Evolutionary conservation across 1,140 invertebrate genomes (phyloP).

Genomic region (Meloidogyne floridensis): DNA sequence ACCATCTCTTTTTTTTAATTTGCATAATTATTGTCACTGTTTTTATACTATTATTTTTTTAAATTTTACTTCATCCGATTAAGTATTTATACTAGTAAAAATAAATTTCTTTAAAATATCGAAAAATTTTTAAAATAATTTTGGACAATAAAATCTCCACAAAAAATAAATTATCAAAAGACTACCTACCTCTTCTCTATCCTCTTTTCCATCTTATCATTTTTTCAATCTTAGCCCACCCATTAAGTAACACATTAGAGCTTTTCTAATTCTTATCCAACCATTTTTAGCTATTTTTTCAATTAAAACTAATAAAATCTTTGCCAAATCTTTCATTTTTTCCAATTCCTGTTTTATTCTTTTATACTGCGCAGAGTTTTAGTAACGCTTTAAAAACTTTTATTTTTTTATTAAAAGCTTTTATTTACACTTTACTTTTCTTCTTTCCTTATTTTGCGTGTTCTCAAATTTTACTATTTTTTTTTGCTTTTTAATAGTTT

Average conservation of each 20-base stretch:
- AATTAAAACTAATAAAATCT: background rate
- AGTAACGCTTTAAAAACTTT: background rate
- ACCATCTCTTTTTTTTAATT: background rate
- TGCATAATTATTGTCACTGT: background rate
- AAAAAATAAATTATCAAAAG: background rate
- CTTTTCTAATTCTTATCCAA: background rate
- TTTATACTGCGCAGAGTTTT: background rate
- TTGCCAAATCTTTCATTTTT: slow-evolving; percentile 5
- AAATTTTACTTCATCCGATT: background rate
- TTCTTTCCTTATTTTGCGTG: background rate
- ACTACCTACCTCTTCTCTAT: no score
- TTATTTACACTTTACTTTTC: background rate
- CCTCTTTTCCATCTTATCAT: no score
- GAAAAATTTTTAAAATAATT: background rate
- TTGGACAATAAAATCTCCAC: no score
- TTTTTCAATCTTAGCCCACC: background rate
- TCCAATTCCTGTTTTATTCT: background rate
- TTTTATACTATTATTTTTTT: background rate
- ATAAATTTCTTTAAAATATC: no score
- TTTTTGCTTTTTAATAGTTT: slow-evolving; percentile 4
- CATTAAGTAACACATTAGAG: slow-evolving; percentile 3
- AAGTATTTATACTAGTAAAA: no score
- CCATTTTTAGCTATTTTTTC: background rate
- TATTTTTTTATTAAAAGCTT: background rate
- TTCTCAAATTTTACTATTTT: background rate